Evolutionary conservation across 2,113 vertebrate species (phyloP), one percentile per base, ranked within the genome.

Genomic region (Anas platyrhynchos): DNA sequence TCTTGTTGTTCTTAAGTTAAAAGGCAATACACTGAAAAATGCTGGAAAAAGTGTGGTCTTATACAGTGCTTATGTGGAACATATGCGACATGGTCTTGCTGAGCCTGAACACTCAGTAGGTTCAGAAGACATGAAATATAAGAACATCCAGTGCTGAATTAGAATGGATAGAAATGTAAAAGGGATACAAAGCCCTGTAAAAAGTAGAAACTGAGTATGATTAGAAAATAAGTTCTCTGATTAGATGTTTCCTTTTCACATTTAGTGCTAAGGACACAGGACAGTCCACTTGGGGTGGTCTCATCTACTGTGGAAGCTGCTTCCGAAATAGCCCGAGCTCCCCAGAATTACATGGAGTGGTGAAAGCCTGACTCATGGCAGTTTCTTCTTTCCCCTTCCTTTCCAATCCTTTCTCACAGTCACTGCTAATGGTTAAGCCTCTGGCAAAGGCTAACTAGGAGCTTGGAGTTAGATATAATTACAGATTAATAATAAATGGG

Each of bases 401-500:
- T 59, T 66, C 48, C 26, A 17, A 34, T 94, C 77, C n/a, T 94
- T 86, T 68, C 69, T 95, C 79, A 66, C 48, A 84, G 62, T 84
- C 41, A 90, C 13, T 17, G 93, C 27, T 92, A 95, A 96, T 83
- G 65, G 81, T 85, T 96, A 91, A 80, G 76, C 95, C 93, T 83
- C 96, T 97, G 79, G 56, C 73, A 95, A 93, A 96, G 89, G 81
- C 52, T 15, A 87, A 92, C 92, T 96, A 66, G 86, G 84, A 95
- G 91, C 52, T 90, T 90, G 25, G 66, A 97, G 91, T 96, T 97
- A 95, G 97, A 94, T 97, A 95, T 94, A 96, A 97, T 96, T 97
- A 91, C 76, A 97, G 71, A 95, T 98, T 95, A 98, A 97, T 98
- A 97, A 98, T 97, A 97, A 94, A 94, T 97, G 54, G 73, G 44